Evolutionary conservation across 1,140 invertebrate genomes (phyloP).

Genomic region (Whitmania pigra): DNA sequence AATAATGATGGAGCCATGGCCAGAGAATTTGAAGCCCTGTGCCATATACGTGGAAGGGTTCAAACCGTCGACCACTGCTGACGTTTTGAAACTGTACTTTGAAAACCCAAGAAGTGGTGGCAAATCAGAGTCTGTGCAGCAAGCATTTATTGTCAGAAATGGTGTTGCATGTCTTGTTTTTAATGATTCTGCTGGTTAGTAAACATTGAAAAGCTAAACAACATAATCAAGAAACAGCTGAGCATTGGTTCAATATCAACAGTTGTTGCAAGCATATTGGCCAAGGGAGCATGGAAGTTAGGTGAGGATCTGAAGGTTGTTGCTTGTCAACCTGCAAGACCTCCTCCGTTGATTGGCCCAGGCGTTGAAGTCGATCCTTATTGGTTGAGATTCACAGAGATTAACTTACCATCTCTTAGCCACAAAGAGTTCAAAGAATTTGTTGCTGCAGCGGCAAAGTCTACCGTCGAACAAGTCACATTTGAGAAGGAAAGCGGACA

Average conservation of each 20-base stretch:
- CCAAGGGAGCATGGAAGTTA: not conserved
- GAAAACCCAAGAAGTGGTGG: slow-evolving; percentile 4
- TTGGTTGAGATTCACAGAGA: too few relatives aligned
- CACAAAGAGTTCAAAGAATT: not conserved
- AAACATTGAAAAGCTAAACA: not conserved
- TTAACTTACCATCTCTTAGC: not conserved
- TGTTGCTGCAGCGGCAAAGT: not conserved
- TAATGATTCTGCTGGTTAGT: not conserved
- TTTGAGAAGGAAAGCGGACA: too few relatives aligned
- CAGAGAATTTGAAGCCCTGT: not conserved
- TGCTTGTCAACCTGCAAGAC: too few relatives aligned
- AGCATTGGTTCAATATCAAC: not conserved
- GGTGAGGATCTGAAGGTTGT: not conserved
- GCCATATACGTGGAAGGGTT: slow-evolving; percentile 6
- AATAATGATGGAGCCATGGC: not conserved
- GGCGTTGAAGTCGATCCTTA: too few relatives aligned
- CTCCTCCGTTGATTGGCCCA: too few relatives aligned
- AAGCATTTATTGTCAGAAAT: not conserved
- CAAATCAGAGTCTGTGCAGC: not conserved
- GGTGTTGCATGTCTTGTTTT: slow-evolving; percentile 2
- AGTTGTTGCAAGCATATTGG: not conserved
- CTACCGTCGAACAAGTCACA: too few relatives aligned
- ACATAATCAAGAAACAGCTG: not conserved
- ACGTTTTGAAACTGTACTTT: not conserved
- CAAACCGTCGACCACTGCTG: not conserved